A percentile compares a stretch with the other conserved stretches of the same genome.
Evolutionary conservation across 2,113 vertebrate species (phyloP).

Genomic region (Melanocharis versteri): DNA sequence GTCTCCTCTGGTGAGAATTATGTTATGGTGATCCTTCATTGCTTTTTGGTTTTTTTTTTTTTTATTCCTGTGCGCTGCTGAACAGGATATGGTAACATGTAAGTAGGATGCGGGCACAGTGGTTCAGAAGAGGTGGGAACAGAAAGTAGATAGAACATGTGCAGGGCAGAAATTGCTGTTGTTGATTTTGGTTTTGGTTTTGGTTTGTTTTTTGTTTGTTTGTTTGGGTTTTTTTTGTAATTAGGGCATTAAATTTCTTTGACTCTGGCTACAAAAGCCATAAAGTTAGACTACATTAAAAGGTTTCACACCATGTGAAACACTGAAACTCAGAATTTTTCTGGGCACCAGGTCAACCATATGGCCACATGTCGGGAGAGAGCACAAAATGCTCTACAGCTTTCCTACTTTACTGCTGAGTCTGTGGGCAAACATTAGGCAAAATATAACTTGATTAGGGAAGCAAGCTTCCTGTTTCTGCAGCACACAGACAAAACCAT

Average conservation of each 20-base stretch:
- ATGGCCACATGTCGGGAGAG: accelerated
- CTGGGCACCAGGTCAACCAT: neutral
- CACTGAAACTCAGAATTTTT: neutral
- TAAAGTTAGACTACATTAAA: neutral
- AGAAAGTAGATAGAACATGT: neutral
- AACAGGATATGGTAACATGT: neutral
- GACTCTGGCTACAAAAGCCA: neutral
- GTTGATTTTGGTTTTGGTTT: neutral
- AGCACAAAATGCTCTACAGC: neutral
- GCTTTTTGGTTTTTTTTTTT: neutral
- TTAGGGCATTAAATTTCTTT: neutral
- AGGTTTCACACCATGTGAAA: neutral
- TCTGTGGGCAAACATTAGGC: neutral
- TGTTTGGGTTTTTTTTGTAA: neutral
- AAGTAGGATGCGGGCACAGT: neutral
- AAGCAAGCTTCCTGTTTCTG: neutral
- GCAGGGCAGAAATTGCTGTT: neutral
- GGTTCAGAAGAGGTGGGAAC: neutral
- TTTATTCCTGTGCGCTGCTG: neutral
- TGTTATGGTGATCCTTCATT: neutral
- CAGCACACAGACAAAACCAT: neutral
- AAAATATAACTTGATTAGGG: neutral
- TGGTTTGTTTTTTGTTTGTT: too few relatives aligned
- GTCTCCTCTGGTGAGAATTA: neutral
- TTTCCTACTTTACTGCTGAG: neutral